Conservation (phyloP, 2,113 vertebrate species). For the Anguilla rostrata region DNA sequence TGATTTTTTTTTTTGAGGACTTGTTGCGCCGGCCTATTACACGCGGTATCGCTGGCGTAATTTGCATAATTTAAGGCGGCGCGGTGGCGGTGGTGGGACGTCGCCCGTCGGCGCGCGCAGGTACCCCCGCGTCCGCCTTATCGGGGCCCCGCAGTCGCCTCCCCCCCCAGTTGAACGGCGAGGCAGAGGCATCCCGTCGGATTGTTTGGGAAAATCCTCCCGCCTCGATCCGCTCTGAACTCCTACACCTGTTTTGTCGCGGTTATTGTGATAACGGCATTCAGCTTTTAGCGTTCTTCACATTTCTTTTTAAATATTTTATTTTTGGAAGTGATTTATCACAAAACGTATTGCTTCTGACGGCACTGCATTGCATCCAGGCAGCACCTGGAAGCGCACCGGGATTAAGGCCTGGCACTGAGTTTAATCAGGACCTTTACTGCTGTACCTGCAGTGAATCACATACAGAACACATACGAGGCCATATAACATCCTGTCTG, state of each 20-base stretch:
- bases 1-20: background rate
- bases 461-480: background rate
- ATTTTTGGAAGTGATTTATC: background rate
- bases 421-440: background rate
- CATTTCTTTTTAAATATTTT: background rate
- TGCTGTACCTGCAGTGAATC: background rate
- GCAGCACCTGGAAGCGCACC: background rate
- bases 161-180: background rate
- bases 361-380: background rate
- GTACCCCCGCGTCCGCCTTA: background rate
- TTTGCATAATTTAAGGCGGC: background rate
- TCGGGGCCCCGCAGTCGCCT: background rate
- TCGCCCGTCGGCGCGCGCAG: background rate
- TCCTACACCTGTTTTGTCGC: background rate
- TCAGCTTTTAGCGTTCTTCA: conserved; percentile 1
- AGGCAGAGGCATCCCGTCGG: background rate
- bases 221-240: background rate
- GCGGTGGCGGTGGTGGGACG: background rate
- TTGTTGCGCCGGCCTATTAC: background rate
- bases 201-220: background rate
- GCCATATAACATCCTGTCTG: background rate
- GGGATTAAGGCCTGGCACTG: background rate
- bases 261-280: background rate
- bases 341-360: background rate
- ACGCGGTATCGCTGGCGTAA: background rate